phyloP scores from a whole-genome alignment of 1,140 invertebrate genomes.

The Tetragonula clypearis region DNA sequence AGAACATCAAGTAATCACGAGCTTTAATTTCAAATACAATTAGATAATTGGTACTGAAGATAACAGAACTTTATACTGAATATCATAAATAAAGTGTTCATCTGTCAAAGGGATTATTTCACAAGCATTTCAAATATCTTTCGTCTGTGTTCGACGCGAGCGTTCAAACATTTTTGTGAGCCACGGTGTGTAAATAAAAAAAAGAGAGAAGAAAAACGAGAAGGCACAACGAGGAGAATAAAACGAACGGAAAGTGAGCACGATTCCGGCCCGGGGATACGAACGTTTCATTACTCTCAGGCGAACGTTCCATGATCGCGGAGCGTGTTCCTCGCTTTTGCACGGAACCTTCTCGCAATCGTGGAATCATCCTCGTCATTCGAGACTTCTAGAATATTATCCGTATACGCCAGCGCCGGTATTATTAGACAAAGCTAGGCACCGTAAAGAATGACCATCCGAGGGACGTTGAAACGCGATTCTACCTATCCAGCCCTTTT shows the following conservation, averaged over 20 bases:
- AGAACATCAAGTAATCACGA: too few relatives aligned
- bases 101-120: too few relatives aligned
- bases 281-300: neutral
- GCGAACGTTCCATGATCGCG: neutral
- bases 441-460: conserved; percentile 44
- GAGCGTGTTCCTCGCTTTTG: neutral
- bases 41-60: too few relatives aligned
- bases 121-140: too few relatives aligned
- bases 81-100: too few relatives aligned
- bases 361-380: conserved; percentile 32
- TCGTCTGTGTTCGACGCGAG: too few relatives aligned
- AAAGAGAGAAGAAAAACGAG: neutral
- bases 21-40: too few relatives aligned
- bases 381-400: conserved; percentile 39
- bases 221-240: neutral
- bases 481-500: conserved; percentile 55
- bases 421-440: conserved; percentile 49
- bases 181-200: neutral
- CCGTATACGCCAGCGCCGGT: conserved; percentile 30
- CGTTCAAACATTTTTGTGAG: too few relatives aligned
- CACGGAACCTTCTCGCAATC: too few relatives aligned
- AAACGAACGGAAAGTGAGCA: neutral
- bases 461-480: conserved; percentile 32
- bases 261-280: neutral
- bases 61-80: too few relatives aligned